Evolutionary conservation across 1,140 invertebrate genomes (phyloP), one percentile per base, ranked within the genome.

Genomic region (Hestina assimilis): DNA sequence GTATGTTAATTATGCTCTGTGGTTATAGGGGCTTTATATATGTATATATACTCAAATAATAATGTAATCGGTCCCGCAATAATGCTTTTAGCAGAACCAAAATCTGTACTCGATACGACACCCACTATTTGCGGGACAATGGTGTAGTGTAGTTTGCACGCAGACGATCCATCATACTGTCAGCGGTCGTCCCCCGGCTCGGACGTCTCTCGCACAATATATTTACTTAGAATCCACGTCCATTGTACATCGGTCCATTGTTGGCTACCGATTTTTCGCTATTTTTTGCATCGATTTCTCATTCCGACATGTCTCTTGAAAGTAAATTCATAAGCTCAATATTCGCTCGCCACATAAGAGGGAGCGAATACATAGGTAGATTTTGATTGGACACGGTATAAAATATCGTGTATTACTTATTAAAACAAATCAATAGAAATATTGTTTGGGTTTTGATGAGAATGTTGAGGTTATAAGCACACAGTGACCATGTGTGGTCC

Each of bases 161-260:
- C 31, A 15, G 31, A n/a, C 63, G 60, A 72, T 72, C 69, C 61
- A 72, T 72, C 69, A 72, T 58, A 29, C 58, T 72, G 69, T 72
- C 69, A 60, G 21, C 48, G 43, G 8, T 35, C 63, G 54, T 47
- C 45, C 50, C 53, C 51, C 47, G 17, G 15, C 42, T 26, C 40
- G 40, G 38, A 53, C 50, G 50, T 53, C 50, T 42, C 50, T 20
- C 50, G 40, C 50, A 53, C 50, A 43, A 53, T 53, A 20, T 58
- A 58, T 58, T 58, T 58, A 35, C 55, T 50, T 15, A 15, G 50
- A 58, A 50, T 42, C 35, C 33, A 14, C 31, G 43, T 33, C 46
- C 21, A 58, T 58, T 58, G 55, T 58, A 21, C 42, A 21, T 20
- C 4, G 29, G 29, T 43, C 26, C 46, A 58, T 50, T 58, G 55